Evolutionary conservation across 92 coral and sea anemone species (phyloP).

Genomic region (Zoanthus sociatus): DNA sequence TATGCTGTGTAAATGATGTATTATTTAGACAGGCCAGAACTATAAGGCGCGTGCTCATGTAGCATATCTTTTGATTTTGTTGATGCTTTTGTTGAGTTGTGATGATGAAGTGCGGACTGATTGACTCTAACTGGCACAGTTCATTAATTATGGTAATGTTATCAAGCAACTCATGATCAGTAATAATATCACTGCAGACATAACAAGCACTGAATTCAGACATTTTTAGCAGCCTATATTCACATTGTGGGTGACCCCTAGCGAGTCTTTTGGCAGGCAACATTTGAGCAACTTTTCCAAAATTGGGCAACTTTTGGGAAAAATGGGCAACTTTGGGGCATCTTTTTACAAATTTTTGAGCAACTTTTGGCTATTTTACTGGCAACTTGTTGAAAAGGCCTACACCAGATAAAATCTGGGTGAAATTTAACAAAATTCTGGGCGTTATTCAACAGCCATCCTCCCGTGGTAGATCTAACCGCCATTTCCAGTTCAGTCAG

Average conservation of each 20-base stretch:
- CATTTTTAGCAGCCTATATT: constrained; percentile 31
- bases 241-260: constrained; percentile 39
- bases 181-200: constrained; percentile 28
- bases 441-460: too few species aligned
- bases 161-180: constrained; percentile 26
- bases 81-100: constrained; percentile 38
- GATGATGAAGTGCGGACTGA: constrained; percentile 39
- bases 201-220: constrained; percentile 37
- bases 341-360: constrained; percentile 7
- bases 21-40: constrained; percentile 43
- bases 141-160: constrained; percentile 32
- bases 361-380: neutral
- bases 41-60: constrained; percentile 32
- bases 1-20: constrained; percentile 40
- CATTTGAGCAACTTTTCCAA: constrained; percentile 33
- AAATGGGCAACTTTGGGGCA: constrained; percentile 20
- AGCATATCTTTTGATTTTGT: constrained; percentile 37
- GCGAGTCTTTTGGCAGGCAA: constrained; percentile 39
- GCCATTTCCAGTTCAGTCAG: too few species aligned
- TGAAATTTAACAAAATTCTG: too few species aligned
- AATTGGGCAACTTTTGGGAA: constrained; percentile 20
- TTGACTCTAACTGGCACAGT: constrained; percentile 40
- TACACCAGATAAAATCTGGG: too few species aligned
- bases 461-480: too few species aligned
- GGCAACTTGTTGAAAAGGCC: neutral